A percentile compares a stretch with the other conserved stretches of the same genome.
phyloP scores from a whole-genome alignment of 1,140 invertebrate genomes.

The Riptortus pedestris region DNA sequence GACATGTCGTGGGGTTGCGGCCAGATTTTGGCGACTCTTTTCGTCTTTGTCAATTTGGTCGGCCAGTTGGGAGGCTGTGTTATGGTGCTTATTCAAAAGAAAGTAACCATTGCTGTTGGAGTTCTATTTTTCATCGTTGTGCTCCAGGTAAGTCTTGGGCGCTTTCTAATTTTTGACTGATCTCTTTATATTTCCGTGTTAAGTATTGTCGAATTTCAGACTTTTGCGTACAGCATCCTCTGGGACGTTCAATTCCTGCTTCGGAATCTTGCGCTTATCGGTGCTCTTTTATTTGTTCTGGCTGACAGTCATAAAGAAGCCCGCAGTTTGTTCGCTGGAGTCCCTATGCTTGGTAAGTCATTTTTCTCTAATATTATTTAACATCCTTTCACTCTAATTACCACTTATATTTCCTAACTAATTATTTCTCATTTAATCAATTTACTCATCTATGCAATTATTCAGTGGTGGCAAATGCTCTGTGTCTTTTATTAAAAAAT shows the following conservation, averaged over 20 bases:
- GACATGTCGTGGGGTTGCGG: conserved; percentile 97
- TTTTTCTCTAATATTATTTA: not conserved
- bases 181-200: conserved; percentile 9
- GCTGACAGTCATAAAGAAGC: conserved; percentile 90
- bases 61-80: conserved; percentile 91
- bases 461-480: too few relatives aligned
- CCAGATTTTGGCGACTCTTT: conserved; percentile 79
- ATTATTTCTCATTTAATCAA: not conserved
- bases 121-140: conserved; percentile 92
- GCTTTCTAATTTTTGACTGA: not conserved
- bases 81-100: conserved; percentile 86
- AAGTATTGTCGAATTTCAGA: conserved; percentile 50
- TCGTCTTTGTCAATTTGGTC: conserved; percentile 86
- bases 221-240: conserved; percentile 92
- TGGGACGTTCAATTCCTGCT: conserved; percentile 96
- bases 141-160: conserved; percentile 58
- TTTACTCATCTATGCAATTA: too few relatives aligned
- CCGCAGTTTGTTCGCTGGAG: conserved; percentile 91
- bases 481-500: too few relatives aligned
- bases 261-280: conserved; percentile 90
- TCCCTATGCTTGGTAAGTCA: conserved; percentile 71
- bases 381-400: not conserved
- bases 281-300: conserved; percentile 84
- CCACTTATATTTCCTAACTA: not conserved
- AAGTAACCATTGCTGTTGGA: conserved; percentile 90